Base-by-base conservation (phyloP, 1,140 invertebrate species). In the Prorops nasuta region DNA sequence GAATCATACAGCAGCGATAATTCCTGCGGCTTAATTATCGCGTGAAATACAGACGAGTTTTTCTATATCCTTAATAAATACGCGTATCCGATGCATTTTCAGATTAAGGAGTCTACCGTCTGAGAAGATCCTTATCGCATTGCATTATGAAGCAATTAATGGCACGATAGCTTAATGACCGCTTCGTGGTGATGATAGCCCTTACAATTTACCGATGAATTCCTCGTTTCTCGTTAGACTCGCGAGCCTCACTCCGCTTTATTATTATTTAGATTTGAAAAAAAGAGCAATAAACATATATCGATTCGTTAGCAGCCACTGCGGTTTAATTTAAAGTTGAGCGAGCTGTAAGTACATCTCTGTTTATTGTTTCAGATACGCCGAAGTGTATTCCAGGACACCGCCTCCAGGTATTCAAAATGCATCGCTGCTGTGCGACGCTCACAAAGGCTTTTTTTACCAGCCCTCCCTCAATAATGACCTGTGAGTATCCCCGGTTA, bases 401-500 rank as follows among this genome's bases (percentile, higher is more conserved):
- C 67, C 74, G 16, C 72, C 72, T 12, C 20, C 46, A 4, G 37
- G 60, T 0, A 67, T 76, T 10, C 45, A 67, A 19, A 76, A 76
- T 36, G 50, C 50, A 2, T 49, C 60, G 4, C 52, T 76, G 1
- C 57, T 76, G 3, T 76, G 74, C 38, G 64, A 70, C 17, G 39
- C 47, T 3, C 74, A 76, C 42, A 67, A 69, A 44, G 71, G 71
- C 16, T 68, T 76, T 22, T 39, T 76, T 0, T 67, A 70, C 35
- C 7, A 54, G 21, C 64, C 63, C 6, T 40, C 53, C 42, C 32
- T 42, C 40, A 54, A 41, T 44, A 57, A 48, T 38, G 50, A 73
- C 51, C 24, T 66, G 72, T 74, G 57, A 74, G 72, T 72, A 55
- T 6, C n/a, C n/a, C n/a, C n/a, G n/a, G n/a, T n/a, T n/a, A n/a